These are phyloP conservation scores for Argynnis bischoffii DNA, from an alignment of 2,888 invertebrate species.

Conservation along the genomic window DNA sequence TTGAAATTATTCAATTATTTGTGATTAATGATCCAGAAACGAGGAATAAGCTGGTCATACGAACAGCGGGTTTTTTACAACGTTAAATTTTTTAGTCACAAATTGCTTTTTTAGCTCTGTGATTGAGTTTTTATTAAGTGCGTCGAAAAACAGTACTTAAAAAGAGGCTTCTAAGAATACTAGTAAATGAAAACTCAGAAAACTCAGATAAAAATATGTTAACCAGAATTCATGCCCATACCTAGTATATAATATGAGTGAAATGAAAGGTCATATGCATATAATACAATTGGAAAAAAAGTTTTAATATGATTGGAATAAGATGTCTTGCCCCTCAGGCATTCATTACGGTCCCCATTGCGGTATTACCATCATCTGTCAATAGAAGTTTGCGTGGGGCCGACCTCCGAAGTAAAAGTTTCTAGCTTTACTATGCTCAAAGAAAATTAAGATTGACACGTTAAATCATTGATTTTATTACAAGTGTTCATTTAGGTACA, in stretches of 20 bases:
- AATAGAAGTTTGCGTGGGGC: constrained; percentile 31
- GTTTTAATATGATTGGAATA: constrained; percentile 20
- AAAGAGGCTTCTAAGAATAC: neutral
- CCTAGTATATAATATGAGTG: neutral
- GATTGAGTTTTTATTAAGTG: neutral
- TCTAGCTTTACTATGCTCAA: neutral
- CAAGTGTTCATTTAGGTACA: neutral
- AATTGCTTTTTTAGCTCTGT: neutral
- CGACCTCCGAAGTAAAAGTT: constrained; percentile 25
- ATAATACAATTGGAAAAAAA: constrained; percentile 3
- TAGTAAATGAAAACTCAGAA: neutral
- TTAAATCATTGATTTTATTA: neutral
- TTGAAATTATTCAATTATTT: constrained; percentile 6
- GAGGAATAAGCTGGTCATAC: neutral
- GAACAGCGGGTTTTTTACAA: neutral
- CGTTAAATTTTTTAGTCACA: neutral
- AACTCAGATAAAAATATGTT: neutral
- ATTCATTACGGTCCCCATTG: constrained; percentile 39
- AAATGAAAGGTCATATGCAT: constrained; percentile 3
- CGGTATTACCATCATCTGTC: constrained; percentile 34
- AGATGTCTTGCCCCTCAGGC: constrained; percentile 34
- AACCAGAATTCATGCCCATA: too few species aligned
- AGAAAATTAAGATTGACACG: constrained; percentile 4
- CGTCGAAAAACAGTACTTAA: neutral
- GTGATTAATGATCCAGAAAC: neutral